Evolutionary conservation across 2,888 invertebrate genomes (phyloP), one percentile per base, ranked within the genome.

Genomic region (Apotomis betuletana): DNA sequence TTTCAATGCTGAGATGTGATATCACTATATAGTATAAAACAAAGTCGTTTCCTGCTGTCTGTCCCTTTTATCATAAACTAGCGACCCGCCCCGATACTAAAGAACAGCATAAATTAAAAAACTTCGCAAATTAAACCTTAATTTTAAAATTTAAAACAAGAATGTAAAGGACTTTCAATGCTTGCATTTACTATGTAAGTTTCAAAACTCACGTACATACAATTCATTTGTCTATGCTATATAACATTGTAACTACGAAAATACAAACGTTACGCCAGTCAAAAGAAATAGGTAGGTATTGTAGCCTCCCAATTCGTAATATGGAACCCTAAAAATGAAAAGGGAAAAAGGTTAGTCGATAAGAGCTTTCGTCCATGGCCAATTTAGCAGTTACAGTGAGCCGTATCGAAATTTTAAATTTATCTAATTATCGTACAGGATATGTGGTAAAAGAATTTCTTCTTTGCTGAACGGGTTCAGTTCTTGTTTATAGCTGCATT

Each of bases 271-370:
- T 82, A 80, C 76, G 75, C 77, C 27, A 58, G 64, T 52, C 41
- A 44, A 73, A 60, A 69, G 55, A 64, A 78, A 77, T 75, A 27
- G 27, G 27, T 27, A 27, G 27, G 27, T 27, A 77, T 67, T 81
- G 82, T 80, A 78, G 75, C 70, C 71, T 80, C 76, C 74, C 73
- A 75, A 60, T 67, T 76, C 65, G 46, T 54, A 60, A 27, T 27
- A 27, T 2, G 27, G 27, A 27, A 27, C 27, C 27, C 27, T 27
- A 27, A 44, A 62, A 60, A 62, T 63, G 80, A 84, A 81, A 79
- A 82, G 83, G 80, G 81, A 80, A 82, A 79, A 84, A 86, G 85
- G 83, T 81, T 80, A 84, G 76, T 80, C 84, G 83, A 85, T 87
- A 86, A 85, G 79, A 81, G 81, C 79, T 79, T 81, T 77, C 78